Evolutionary conservation across 2,113 vertebrate genomes (phyloP), one percentile per base, ranked within the genome.

Genomic region (Psittacara wagleri): DNA sequence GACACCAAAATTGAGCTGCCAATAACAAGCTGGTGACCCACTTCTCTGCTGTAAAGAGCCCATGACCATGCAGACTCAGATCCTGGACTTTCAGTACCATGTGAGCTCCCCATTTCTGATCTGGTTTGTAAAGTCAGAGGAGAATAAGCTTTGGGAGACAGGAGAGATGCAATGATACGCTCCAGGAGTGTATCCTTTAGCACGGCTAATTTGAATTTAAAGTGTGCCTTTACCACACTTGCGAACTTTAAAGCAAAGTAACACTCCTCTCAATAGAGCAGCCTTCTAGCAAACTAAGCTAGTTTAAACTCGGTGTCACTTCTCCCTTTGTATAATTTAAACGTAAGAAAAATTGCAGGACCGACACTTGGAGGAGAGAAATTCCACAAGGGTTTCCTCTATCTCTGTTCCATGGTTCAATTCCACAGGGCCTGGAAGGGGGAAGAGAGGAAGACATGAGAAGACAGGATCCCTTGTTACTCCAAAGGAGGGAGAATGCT

Each of bases 1-100:
- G 88, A 73, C 87, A 94, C 83, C 89, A 61, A 85, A 88, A 74
- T 52, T 3, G 11, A 92, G 83, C 44, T 37, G 29, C 76, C 88
- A 85, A 59, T 48, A 80, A 82, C 80, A 86, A 91, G 92, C 76
- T 76, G 92, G 66, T 88, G 79, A 90, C 91, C 75, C 79, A 79
- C 14, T 94, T 97, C 67, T 2, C 84, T 70, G 70, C 83, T 62
- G 54, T 2, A 31, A 44, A 69, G 86, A 64, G 35, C 10, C 48
- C n/a, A 64, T 4, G 48, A 20, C 49, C 39, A 28, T 1, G 14
- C 66, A 69, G 74, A 51, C 37, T 52, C 63, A 15, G 15, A 37
- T 1, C 63, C 87, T 17, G 41, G 13, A 39, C 55, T 67, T 68
- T 49, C 92, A 61, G 64, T 0, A 73, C 28, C 41, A 39, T 1